Percentiles rank a stretch among this genome's conserved stretches.
phyloP scores from a whole-genome alignment of 1,140 invertebrate species.

The Arctopsyche grandis region DNA sequence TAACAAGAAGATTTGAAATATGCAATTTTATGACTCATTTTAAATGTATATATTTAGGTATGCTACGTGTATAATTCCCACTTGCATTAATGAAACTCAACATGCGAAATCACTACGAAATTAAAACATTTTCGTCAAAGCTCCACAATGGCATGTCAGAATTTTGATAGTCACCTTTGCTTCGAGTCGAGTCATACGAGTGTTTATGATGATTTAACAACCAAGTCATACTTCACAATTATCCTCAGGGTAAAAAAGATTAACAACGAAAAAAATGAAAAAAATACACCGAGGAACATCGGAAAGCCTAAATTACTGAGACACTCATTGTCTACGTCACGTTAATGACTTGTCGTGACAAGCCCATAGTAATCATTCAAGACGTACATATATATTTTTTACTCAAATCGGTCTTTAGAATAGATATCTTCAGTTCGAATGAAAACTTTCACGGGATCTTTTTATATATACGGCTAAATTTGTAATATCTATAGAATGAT shows the following conservation, averaged over 20 bases:
- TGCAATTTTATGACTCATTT: no score
- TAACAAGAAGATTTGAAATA: no score
- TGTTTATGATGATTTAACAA: constrained; percentile 44
- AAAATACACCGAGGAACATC: not conserved
- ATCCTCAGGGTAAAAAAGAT: constrained; percentile 42
- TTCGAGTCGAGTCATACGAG: constrained; percentile 24
- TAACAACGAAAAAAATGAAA: constrained; percentile 15
- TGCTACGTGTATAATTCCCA: no score
- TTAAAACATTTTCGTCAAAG: not conserved
- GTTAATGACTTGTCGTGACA: constrained; percentile 45
- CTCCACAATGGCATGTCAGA: constrained; percentile 19
- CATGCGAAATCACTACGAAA: no score
- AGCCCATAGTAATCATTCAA: constrained; percentile 36
- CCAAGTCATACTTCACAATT: constrained; percentile 45
- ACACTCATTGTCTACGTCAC: constrained; percentile 45
- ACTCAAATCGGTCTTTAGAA: not conserved
- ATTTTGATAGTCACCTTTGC: constrained; percentile 17
- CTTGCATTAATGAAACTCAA: no score
- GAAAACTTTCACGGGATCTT: constrained; percentile 33
- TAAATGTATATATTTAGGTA: no score
- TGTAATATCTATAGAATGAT: no score
- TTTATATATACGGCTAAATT: no score
- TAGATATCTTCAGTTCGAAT: constrained; percentile 20
- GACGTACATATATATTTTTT: constrained; percentile 9
- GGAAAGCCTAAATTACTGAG: constrained; percentile 44